These are phyloP conservation scores for Steatocranus sp. DNA, from an alignment of 2,797 vertebrate genomes.

Conservation along the genomic window DNA sequence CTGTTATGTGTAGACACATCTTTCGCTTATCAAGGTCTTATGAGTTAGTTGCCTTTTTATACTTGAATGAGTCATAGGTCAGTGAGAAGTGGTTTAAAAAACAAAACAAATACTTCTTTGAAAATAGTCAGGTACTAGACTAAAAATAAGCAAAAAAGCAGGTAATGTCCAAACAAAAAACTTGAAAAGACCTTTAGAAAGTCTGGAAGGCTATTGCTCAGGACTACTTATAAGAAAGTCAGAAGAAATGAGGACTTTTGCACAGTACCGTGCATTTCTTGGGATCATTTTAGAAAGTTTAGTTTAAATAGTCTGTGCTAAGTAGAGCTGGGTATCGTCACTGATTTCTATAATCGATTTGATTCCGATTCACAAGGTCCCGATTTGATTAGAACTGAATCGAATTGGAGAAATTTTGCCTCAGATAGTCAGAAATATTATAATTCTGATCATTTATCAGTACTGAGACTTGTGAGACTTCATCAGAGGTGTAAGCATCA, in stretches of 20 bases:
- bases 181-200: background rate
- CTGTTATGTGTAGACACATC: background rate
- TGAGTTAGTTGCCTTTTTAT: background rate
- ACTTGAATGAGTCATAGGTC: background rate
- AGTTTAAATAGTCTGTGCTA: background rate
- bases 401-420: rapidly evolving
- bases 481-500: background rate
- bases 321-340: background rate
- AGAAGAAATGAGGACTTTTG: background rate
- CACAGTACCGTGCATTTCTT: background rate
- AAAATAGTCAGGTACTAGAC: background rate
- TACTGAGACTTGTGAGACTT: too few relatives aligned
- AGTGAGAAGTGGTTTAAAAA: background rate
- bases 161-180: background rate
- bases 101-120: background rate
- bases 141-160: background rate
- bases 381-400: background rate
- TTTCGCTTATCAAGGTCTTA: background rate
- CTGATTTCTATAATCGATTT: background rate
- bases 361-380: background rate
- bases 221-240: background rate
- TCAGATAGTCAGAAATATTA: background rate
- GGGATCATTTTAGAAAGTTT: background rate
- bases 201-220: background rate
- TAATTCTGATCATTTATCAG: background rate